A percentile compares a stretch with the other conserved stretches of the same genome.
These are phyloP conservation scores for Lerema accius DNA, from an alignment of 1,140 invertebrate genomes.

Conservation along the genomic window DNA sequence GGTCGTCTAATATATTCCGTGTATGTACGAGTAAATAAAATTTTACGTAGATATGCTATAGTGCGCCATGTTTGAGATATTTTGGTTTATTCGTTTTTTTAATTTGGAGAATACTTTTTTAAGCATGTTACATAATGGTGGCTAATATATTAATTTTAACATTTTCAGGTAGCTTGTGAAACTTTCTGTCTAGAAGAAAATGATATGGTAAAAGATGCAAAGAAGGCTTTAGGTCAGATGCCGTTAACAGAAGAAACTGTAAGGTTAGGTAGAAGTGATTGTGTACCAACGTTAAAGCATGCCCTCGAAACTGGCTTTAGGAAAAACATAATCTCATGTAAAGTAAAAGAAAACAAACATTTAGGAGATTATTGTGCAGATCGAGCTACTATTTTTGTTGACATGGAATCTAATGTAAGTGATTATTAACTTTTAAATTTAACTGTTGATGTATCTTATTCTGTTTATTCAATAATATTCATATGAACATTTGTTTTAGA, in stretches of 20 bases:
- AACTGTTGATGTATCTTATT: not conserved
- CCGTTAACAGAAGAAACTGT: conserved; percentile 90
- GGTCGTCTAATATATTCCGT: conserved; percentile 95
- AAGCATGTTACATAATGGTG: too few relatives aligned
- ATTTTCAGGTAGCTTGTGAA: conserved; percentile 92
- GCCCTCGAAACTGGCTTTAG: conserved; percentile 81
- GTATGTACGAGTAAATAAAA: conserved; percentile 86
- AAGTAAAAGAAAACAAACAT: conserved; percentile 82
- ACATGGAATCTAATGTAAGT: conserved; percentile 81
- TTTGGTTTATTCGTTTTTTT: too few relatives aligned
- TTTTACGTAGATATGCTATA: too few relatives aligned
- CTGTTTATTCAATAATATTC: conserved; percentile 1
- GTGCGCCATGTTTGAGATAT: too few relatives aligned
- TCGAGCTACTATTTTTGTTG: conserved; percentile 82
- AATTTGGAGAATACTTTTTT: too few relatives aligned
- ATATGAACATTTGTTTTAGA: conserved; percentile 64
- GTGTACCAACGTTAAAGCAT: conserved; percentile 46
- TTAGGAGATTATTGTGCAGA: conserved; percentile 74
- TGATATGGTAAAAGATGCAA: conserved; percentile 92
- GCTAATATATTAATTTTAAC: too few relatives aligned
- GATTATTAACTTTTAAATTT: conserved; percentile 3
- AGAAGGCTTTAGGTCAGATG: conserved; percentile 90
- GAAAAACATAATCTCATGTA: conserved; percentile 85
- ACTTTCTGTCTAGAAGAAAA: conserved; percentile 97
- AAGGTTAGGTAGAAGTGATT: conserved; percentile 82